Evolutionary conservation across 2,888 invertebrate genomes (phyloP).

Genomic region (Ferrisia virgata): DNA sequence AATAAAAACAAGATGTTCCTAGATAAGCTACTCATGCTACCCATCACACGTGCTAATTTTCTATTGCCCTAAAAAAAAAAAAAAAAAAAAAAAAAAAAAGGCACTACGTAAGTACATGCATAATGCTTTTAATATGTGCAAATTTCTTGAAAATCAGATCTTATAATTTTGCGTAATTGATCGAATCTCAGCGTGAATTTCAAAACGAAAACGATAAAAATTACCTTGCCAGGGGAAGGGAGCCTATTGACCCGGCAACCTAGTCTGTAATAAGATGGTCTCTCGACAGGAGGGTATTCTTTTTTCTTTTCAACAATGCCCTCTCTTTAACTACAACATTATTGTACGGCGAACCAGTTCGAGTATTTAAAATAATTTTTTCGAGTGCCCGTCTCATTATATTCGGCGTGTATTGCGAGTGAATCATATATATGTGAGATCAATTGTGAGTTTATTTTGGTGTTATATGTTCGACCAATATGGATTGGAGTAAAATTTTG

Average conservation of each 20-base stretch:
- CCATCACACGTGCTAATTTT: background rate
- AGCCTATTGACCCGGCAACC: background rate
- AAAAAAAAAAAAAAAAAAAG: no score
- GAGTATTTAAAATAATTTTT: constrained; percentile 4
- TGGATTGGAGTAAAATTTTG: constrained; percentile 20
- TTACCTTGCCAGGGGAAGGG: constrained; percentile 23
- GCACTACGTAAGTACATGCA: no score
- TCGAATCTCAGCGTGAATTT: constrained; percentile 12
- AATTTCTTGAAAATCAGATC: constrained; percentile 22
- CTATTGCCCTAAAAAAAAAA: background rate
- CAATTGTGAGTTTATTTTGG: background rate
- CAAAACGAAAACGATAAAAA: background rate
- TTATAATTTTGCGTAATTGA: constrained; percentile 18
- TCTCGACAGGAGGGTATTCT: constrained; percentile 30
- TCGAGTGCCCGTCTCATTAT: constrained; percentile 1
- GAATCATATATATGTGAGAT: background rate
- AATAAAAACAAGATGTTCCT: background rate
- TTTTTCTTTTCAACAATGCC: background rate
- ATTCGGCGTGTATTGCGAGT: background rate
- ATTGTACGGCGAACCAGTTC: background rate
- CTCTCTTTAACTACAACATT: background rate
- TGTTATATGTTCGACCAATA: background rate
- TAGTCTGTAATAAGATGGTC: background rate
- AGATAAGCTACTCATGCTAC: background rate
- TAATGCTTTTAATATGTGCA: background rate